phyloP scores from a whole-genome alignment of 2,113 vertebrate genomes.

The Oncorhynchus keta region DNA sequence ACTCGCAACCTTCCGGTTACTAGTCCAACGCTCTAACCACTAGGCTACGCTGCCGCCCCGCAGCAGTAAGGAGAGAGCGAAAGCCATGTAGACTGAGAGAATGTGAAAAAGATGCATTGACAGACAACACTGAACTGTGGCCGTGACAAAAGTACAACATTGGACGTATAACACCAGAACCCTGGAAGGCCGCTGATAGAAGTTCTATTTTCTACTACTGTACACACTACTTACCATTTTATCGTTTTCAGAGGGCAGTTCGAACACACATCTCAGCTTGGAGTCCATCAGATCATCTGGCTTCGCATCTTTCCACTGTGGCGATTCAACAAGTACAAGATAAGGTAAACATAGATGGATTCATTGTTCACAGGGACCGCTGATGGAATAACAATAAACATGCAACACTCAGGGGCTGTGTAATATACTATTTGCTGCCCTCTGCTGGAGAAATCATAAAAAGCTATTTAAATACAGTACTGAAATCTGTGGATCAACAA shows the following conservation, averaged over 20 bases:
- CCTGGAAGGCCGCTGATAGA: not conserved
- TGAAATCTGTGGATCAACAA: too few species aligned
- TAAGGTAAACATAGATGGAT: not conserved
- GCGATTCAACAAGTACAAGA: not conserved
- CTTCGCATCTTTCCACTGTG: conserved; percentile 89
- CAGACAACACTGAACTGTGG: too few species aligned
- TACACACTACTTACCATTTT: conserved; percentile 78
- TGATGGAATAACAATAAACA: not conserved
- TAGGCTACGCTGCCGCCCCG: too few species aligned
- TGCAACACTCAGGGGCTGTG: not conserved
- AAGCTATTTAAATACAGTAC: too few species aligned
- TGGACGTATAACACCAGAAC: not conserved
- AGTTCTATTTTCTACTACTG: too few species aligned
- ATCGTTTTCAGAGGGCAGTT: conserved; percentile 87
- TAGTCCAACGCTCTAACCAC: too few species aligned
- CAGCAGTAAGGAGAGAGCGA: not conserved
- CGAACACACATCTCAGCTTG: conserved; percentile 90
- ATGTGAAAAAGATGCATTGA: conserved; percentile 1
- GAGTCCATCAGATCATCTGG: conserved; percentile 91
- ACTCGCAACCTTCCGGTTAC: too few species aligned
- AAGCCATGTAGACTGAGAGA: conserved; percentile 4
- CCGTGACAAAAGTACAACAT: not conserved
- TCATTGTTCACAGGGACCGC: too few species aligned
- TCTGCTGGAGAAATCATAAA: conserved; percentile 2
- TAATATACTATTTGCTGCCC: conserved; percentile 7